Evolutionary conservation across 2,113 vertebrate genomes (phyloP), one percentile per base, ranked within the genome.

Genomic region (Orthochromis indermauri): DNA sequence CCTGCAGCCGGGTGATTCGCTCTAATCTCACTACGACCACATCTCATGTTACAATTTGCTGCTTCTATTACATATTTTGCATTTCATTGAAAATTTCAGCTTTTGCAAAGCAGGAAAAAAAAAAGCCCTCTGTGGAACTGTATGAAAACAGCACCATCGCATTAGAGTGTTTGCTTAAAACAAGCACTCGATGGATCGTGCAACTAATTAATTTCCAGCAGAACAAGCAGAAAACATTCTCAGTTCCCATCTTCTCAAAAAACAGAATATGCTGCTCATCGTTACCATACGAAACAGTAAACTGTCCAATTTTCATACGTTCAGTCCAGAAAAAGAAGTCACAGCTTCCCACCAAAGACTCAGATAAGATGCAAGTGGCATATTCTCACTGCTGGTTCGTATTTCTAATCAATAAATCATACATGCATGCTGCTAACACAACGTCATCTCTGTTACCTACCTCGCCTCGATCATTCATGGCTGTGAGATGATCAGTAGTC

Each of bases 81-180:
- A 49, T 78, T 51, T 78, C 45, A 51, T 13, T 31, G 26, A 49
- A 78, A 78, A n/a, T 51, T 78, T 51, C 24, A 51, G 73, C 73
- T 51, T 78, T 78, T 12, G 26, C 2, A 51, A 19, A 49, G 4
- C 59, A 35, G 2, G 33, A 0, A 0, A 1, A 7, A 26, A 35
- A 28, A 6, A 37, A 33, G 14, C 8, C 4, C 19, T 26, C 40
- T 10, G 12, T 49, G 57, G 12, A 16, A 0, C 42, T 19, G 10
- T 78, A 19, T n/a, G 26, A 78, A 51, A 49, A 78, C 73, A 78
- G 19, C 73, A 51, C 17, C 7, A 51, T 51, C 16, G 5, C 45
- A 31, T 78, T 78, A 78, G 14, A 49, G 73, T 49, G 26, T 78
- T 49, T 49, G 45, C 73, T 51, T 51, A 26, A 78, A 78, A 78